Percentiles rank a stretch among this genome's conserved stretches.
Conservation (phyloP, 2,888 invertebrate species). For the Thelaira solivaga region DNA sequence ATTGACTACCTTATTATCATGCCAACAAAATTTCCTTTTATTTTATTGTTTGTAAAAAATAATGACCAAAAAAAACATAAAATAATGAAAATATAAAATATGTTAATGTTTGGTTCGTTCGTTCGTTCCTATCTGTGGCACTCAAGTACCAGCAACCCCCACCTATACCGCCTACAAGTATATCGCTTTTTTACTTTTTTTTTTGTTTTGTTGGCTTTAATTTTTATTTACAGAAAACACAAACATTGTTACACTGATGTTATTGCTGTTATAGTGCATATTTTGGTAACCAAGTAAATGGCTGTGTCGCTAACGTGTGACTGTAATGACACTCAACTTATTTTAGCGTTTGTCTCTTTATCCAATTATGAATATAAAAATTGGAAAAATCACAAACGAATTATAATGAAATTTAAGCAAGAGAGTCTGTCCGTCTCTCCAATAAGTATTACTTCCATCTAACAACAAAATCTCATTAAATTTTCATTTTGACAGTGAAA, state of each 20-base stretch:
- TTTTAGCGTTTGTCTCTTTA: conserved; percentile 32
- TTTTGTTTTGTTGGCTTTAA: neutral
- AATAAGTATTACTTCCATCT: conserved; percentile 31
- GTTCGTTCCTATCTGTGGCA: neutral
- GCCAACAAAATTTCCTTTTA: conserved; percentile 20
- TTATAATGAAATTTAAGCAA: conserved; percentile 41
- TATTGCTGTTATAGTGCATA: conserved; percentile 18
- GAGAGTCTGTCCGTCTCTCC: neutral
- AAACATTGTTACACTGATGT: conserved; percentile 16
- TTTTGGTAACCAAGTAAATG: conserved; percentile 53
- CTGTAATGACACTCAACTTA: conserved; percentile 36
- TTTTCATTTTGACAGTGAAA: conserved; percentile 52
- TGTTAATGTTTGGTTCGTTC: conserved; percentile 48
- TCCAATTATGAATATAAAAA: conserved; percentile 63
- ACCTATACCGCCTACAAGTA: neutral
- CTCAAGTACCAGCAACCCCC: neutral
- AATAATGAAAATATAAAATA: conserved; percentile 41
- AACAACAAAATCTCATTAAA: conserved; percentile 61
- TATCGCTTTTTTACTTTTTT: neutral
- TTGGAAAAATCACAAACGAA: conserved; percentile 57
- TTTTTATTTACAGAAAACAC: neutral
- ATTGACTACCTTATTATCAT: conserved; percentile 29
- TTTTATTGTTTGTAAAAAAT: conserved; percentile 21
- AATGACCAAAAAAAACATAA: conserved; percentile 15
- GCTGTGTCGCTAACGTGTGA: conserved; percentile 30